Evolutionary conservation across 2,797 vertebrate species (phyloP).

Genomic region (Gadopsis marmoratus): DNA sequence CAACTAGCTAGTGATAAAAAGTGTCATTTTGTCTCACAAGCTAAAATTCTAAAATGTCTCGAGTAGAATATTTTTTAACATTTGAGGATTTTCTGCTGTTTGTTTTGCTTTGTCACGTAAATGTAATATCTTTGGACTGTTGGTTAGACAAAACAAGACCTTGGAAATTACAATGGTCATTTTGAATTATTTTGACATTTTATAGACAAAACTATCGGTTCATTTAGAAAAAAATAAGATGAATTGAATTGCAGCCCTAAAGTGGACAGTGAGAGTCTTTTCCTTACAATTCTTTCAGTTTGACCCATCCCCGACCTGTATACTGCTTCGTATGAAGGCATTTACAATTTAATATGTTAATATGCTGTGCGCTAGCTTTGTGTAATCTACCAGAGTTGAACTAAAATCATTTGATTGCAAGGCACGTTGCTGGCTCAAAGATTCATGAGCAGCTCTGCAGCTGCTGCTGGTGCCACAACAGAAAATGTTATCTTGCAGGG

Average conservation of each 20-base stretch:
- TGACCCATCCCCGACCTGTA: not conserved
- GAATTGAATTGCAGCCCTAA: not conserved
- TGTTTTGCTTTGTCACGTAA: not conserved
- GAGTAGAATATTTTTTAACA: not conserved
- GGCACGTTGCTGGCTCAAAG: conserved; percentile 39
- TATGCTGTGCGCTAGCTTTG: not conserved
- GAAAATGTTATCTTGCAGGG: conserved; percentile 45
- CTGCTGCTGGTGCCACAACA: conserved; percentile 40
- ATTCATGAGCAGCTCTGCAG: conserved; percentile 55
- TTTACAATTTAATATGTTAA: conserved; percentile 11
- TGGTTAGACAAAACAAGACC: not conserved
- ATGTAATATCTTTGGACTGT: not conserved
- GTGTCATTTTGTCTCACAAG: not conserved
- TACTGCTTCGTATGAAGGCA: conserved; percentile 3
- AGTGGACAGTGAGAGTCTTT: not conserved
- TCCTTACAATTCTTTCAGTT: not conserved
- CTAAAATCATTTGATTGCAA: conserved; percentile 48
- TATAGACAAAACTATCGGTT: not conserved
- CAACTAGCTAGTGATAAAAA: not conserved
- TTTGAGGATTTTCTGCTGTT: not conserved
- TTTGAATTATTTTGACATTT: not conserved
- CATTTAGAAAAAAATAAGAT: not conserved
- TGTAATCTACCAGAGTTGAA: conserved; percentile 9
- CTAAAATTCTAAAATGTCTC: not conserved
- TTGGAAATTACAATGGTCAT: not conserved